Conservation (phyloP, 2,888 invertebrate genomes). For the Salpingus planirostris region DNA sequence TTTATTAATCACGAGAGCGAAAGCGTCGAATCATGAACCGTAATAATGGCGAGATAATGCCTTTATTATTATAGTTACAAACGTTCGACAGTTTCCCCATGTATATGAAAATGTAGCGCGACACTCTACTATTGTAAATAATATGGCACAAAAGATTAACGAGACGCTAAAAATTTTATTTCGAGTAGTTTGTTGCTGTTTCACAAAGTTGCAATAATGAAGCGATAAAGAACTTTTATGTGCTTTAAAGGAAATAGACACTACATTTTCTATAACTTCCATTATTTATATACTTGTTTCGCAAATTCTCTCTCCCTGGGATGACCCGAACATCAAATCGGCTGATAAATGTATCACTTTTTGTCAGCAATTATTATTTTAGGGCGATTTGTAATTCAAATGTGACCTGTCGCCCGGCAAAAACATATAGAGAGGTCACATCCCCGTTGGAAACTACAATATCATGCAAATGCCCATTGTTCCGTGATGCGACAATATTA, state of each 20-base stretch:
- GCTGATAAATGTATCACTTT: too few relatives aligned
- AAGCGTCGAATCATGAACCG: conserved; percentile 22
- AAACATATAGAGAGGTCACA: too few relatives aligned
- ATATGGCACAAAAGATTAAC: too few relatives aligned
- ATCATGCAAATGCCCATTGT: too few relatives aligned
- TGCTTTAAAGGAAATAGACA: conserved; percentile 15
- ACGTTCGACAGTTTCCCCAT: conserved; percentile 11
- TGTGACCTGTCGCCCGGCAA: too few relatives aligned
- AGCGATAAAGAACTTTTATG: conserved; percentile 15
- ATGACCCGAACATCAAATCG: too few relatives aligned
- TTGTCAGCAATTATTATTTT: too few relatives aligned
- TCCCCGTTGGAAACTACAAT: too few relatives aligned
- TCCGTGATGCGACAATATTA: too few relatives aligned
- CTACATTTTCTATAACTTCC: conserved; percentile 16
- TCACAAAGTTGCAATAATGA: conserved; percentile 15
- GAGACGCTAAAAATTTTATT: conserved; percentile 15
- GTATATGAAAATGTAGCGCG: conserved; percentile 10
- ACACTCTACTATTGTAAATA: too few relatives aligned
- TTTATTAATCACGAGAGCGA: conserved; percentile 19
- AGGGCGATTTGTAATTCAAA: too few relatives aligned
- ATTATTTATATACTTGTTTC: conserved; percentile 10
- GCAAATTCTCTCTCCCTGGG: too few relatives aligned
- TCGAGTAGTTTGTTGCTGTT: conserved; percentile 11
- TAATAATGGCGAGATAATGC: conserved; percentile 24
- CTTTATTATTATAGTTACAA: conserved; percentile 23